Evolutionary conservation across 1,140 invertebrate species (phyloP).

Genomic region (Ylistrum balloti): DNA sequence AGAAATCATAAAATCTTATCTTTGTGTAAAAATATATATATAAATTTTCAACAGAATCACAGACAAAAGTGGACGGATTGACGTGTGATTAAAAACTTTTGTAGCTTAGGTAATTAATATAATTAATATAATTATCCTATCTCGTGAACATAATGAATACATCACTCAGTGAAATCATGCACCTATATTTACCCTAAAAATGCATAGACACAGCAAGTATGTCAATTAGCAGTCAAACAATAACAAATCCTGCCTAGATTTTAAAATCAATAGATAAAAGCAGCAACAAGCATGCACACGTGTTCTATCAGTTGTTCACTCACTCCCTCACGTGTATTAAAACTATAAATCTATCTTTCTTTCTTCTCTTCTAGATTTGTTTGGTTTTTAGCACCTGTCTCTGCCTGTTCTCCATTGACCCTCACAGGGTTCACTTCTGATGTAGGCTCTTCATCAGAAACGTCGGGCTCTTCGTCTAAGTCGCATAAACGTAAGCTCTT

Average conservation of each 20-base stretch:
- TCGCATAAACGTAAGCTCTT: conserved; percentile 73
- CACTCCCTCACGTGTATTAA: not conserved
- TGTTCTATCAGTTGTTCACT: not conserved
- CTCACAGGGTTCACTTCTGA: not conserved
- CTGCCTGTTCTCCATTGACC: not conserved
- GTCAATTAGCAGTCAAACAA: not conserved
- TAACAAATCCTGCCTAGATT: not conserved
- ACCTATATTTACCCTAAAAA: not conserved
- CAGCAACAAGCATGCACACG: not conserved
- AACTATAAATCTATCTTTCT: not conserved
- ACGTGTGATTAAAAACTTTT: too few relatives aligned
- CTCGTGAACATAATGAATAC: not conserved
- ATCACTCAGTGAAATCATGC: not conserved
- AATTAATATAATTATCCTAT: too few relatives aligned
- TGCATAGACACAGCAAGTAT: not conserved
- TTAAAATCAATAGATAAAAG: not conserved
- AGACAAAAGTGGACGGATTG: not conserved
- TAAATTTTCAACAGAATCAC: not conserved
- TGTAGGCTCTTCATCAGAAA: conserved; percentile 41
- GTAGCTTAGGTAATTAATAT: too few relatives aligned
- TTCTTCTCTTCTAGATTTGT: not conserved
- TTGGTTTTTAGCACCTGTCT: not conserved
- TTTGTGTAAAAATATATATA: not conserved
- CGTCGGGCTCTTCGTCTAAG: conserved; percentile 61
- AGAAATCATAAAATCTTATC: not conserved